Evolutionary conservation across 1,140 invertebrate genomes (phyloP).

Genomic region (Papilio xuthus): DNA sequence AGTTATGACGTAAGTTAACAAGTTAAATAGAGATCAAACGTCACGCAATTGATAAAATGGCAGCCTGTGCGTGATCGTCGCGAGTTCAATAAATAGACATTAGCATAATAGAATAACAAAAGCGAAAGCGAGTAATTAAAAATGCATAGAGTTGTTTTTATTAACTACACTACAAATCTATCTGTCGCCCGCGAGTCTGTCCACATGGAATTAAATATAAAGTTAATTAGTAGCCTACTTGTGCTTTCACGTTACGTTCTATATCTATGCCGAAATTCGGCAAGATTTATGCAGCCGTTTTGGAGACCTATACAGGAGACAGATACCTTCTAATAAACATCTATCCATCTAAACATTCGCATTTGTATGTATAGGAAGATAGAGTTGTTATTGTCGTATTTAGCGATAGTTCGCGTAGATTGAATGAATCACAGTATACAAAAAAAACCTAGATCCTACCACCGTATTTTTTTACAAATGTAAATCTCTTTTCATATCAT

Average conservation of each 20-base stretch:
- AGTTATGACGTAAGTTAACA: neutral
- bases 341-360: too few species aligned
- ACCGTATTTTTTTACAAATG: neutral
- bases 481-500: neutral
- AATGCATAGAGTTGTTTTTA: neutral
- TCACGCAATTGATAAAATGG: constrained; percentile 1
- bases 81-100: neutral
- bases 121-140: constrained; percentile 24
- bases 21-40: neutral
- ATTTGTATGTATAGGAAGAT: too few species aligned
- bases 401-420: neutral
- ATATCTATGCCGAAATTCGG: too few species aligned
- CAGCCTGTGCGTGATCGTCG: constrained; percentile 20
- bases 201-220: too few species aligned
- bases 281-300: too few species aligned
- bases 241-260: too few species aligned
- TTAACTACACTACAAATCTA: neutral
- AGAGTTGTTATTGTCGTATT: neutral
- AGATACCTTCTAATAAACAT: too few species aligned
- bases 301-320: too few species aligned
- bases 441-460: neutral
- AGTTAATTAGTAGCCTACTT: too few species aligned
- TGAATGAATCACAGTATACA: too few species aligned
- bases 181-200: too few species aligned
- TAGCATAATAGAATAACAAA: constrained; percentile 15